Conservation (phyloP, 2,797 vertebrate species). For the Clamator glandarius region DNA sequence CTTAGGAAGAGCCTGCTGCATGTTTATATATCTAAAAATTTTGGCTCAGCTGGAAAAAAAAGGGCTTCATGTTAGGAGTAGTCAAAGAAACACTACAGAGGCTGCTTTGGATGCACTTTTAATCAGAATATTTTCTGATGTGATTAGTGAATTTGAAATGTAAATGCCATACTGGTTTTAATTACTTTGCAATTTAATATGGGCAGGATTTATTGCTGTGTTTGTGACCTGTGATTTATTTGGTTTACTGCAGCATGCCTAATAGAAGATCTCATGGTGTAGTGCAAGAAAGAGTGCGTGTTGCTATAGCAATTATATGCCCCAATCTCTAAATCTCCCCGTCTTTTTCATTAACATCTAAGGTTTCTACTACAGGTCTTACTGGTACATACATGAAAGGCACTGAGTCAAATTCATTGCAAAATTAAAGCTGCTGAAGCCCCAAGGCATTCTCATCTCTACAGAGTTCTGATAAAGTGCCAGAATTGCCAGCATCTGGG, state of each 20-base stretch:
- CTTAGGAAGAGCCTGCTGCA: not conserved
- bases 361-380: constrained; percentile 21
- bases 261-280: constrained; percentile 37
- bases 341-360: constrained; percentile 45
- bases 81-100: not conserved
- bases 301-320: constrained; percentile 51
- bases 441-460: not conserved
- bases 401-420: constrained; percentile 20
- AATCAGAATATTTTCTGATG: constrained; percentile 24
- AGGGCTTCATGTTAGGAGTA: not conserved
- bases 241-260: constrained; percentile 45
- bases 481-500: not conserved
- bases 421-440: constrained; percentile 31
- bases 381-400: constrained; percentile 30
- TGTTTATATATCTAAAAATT: not conserved
- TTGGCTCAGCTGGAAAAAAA: not conserved
- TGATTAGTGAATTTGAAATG: constrained; percentile 45
- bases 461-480: not conserved
- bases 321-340: constrained; percentile 44
- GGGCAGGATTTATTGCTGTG: constrained; percentile 34
- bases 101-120: not conserved
- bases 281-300: constrained; percentile 8
- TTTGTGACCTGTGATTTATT: constrained; percentile 58
- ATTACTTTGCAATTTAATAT: constrained; percentile 51
- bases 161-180: constrained; percentile 41